Base-by-base conservation (phyloP, 2,113 vertebrate genomes). In the Piprites chloris region DNA sequence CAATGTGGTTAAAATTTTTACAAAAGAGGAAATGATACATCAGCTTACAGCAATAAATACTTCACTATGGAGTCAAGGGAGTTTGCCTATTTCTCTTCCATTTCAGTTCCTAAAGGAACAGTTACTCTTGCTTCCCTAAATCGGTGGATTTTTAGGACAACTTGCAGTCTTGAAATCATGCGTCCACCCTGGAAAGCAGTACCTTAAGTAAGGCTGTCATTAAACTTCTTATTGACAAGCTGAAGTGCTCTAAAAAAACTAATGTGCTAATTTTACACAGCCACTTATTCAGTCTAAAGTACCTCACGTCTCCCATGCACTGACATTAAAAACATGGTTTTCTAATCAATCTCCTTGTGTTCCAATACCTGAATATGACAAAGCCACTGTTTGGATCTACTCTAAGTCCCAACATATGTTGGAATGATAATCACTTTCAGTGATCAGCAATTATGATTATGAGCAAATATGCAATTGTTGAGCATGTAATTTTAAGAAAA, bases 301-400 rank as follows among this genome's bases (percentile, higher is more conserved):
- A 59, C 14, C 28, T 50, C 35, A 56, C 21, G 14, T 68, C 32
- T 19, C 16, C 23, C 8, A 24, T 42, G 26, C 30, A n/a, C 18
- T 55, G 27, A 10, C 42, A 24, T 14, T 0, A 1, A 32, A 32
- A 59, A 37, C 0, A 2, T 11, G 5, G 8, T 12, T 89, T 89
- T 49, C 24, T 14, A 66, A 44, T 53, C 17, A 82, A 78, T 49
- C n/a, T 16, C 6, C 1, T 49, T 41, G 53, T 58, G 28, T 63
- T 83, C 47, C n/a, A 83, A 18, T 23, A 21, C 12, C 28, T 59
- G 47, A 7, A 0, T 30, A 12, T 41, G 28, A 46, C 22, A 35
- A 65, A 65, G 18, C 19, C 4, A 5, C 12, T 52, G 19, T 68
- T 39, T 52, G 16, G 33, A n/a, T 47, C 35, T 58, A 7, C 24